phyloP scores from a whole-genome alignment of 92 coral and sea anemone genomes.

The Desmophyllum pertusum region DNA sequence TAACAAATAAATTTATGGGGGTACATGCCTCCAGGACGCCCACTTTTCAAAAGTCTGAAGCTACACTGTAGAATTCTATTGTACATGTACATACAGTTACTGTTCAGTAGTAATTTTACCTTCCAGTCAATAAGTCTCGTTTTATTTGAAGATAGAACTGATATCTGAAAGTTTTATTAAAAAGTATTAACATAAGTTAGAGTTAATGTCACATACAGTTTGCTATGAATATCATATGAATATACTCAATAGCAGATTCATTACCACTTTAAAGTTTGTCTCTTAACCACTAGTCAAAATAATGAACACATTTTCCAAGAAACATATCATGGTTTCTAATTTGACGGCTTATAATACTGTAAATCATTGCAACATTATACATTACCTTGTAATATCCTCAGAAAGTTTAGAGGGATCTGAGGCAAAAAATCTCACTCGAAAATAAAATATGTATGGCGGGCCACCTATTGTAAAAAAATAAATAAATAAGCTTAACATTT shows the following conservation, averaged over 20 bases:
- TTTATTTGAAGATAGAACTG: slow-evolving; percentile 90
- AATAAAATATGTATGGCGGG: slow-evolving; percentile 88
- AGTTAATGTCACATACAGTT: not conserved
- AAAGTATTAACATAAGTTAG: not conserved
- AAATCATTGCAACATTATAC: no score
- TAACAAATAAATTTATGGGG: no score
- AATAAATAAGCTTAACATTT: no score
- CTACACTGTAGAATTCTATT: no score
- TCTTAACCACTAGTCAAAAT: no score
- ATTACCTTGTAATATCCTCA: slow-evolving; percentile 96
- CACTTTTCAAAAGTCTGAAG: no score
- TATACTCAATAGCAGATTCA: not conserved
- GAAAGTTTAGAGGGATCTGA: slow-evolving; percentile 95
- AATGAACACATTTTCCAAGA: no score
- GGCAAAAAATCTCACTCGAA: slow-evolving; percentile 92
- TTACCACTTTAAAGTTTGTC: not conserved
- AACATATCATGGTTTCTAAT: no score
- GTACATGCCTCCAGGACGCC: no score
- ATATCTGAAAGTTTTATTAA: slow-evolving; percentile 64
- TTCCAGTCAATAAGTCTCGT: slow-evolving; percentile 87
- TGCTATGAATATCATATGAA: not conserved
- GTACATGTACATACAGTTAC: no score
- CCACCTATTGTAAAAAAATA: slow-evolving; percentile 67
- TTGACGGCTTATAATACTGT: no score
- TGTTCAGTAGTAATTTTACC: no score